Evolutionary conservation across 2,888 invertebrate species (phyloP).

Genomic region (Phoenoteleia sp.): DNA sequence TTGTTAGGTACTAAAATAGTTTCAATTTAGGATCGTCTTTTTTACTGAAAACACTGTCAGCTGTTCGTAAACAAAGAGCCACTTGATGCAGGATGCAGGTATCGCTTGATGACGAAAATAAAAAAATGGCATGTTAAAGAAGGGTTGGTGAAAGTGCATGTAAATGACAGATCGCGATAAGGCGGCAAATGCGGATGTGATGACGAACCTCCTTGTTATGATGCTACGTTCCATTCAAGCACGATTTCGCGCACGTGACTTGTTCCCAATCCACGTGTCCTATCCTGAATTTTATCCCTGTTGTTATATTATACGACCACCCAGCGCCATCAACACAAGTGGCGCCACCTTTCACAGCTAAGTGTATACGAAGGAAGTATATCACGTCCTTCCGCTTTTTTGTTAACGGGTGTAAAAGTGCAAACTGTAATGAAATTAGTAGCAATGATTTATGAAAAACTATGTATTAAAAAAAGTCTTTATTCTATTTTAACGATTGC

Average conservation of each 20-base stretch:
- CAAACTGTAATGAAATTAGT: too few relatives aligned
- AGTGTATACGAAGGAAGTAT: constrained; percentile 3
- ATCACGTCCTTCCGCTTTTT: constrained; percentile 11
- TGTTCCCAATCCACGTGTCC: constrained; percentile 24
- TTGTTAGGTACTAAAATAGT: too few relatives aligned
- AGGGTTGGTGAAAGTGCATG: constrained; percentile 40
- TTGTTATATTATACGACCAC: constrained; percentile 36
- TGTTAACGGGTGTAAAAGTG: too few relatives aligned
- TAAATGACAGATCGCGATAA: constrained; percentile 52
- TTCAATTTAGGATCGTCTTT: too few relatives aligned
- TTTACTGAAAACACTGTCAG: too few relatives aligned
- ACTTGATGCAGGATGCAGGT: constrained; percentile 40
- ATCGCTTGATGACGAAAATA: background rate
- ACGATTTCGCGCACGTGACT: constrained; percentile 61
- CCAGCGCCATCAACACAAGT: constrained; percentile 23
- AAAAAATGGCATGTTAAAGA: constrained; percentile 11
- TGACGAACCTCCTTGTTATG: constrained; percentile 39
- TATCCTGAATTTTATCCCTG: constrained; percentile 43
- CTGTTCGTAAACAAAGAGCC: background rate
- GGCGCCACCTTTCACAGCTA: constrained; percentile 34
- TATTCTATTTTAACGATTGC: too few relatives aligned
- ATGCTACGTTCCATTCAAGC: constrained; percentile 40
- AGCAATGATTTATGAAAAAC: too few relatives aligned
- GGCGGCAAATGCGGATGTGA: constrained; percentile 54
- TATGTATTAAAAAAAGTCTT: too few relatives aligned